phyloP scores from a whole-genome alignment of 2,113 vertebrate genomes.

The Glareola pratincola region DNA sequence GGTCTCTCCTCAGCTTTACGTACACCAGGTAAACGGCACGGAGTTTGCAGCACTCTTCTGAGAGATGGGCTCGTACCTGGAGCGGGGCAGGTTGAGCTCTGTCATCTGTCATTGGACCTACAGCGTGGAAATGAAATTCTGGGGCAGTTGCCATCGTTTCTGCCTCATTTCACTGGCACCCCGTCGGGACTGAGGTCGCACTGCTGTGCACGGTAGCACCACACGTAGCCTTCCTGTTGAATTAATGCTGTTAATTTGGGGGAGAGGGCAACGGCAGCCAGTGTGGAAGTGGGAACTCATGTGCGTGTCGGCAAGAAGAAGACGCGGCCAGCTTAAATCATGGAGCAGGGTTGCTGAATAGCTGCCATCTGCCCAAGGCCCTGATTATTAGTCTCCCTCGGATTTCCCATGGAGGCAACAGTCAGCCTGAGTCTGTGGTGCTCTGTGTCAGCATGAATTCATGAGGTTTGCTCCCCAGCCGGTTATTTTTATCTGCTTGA shows the following conservation, averaged over 20 bases:
- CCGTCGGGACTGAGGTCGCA: neutral
- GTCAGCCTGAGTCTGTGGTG: neutral
- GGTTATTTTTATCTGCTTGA: neutral
- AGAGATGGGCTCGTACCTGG: neutral
- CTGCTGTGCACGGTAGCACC: neutral
- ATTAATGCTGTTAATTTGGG: neutral
- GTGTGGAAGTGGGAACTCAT: neutral
- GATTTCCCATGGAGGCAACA: neutral
- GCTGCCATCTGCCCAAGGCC: neutral
- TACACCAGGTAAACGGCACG: constrained; percentile 76
- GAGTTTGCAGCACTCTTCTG: neutral
- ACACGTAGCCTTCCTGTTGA: neutral
- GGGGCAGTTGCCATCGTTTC: neutral
- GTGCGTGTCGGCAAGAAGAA: neutral
- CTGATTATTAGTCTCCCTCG: fast-evolving
- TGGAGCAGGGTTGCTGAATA: neutral
- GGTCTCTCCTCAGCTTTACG: constrained; percentile 94
- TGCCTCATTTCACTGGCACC: neutral
- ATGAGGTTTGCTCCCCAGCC: neutral
- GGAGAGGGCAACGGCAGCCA: neutral
- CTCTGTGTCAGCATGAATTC: neutral
- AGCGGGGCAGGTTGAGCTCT: neutral
- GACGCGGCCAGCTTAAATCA: neutral
- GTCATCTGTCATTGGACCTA: neutral
- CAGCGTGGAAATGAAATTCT: neutral